Evolutionary conservation across 1,140 invertebrate species (phyloP), one percentile per base, ranked within the genome.

Genomic region (Drosophila mauritiana): DNA sequence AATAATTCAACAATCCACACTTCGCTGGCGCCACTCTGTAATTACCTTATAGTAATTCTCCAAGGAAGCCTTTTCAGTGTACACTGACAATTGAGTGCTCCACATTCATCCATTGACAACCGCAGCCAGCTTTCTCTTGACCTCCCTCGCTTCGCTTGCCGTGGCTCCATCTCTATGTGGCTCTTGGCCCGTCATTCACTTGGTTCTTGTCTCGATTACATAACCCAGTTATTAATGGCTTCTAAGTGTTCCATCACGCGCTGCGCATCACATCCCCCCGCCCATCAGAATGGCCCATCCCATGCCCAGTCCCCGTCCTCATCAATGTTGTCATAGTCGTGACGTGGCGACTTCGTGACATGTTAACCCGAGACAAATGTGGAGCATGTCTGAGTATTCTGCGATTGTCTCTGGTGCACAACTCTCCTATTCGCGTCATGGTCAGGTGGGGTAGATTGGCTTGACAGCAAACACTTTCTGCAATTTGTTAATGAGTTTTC

Each of bases 221-320:
- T 86, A 88, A 86, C 78, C 83, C 79, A 88, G 78, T 86, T 86
- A 86, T 86, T 88, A 86, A 86, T 86, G 82, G 82, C 49, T 82
- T 86, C 57, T 63, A 74, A 75, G 75, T 84, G 73, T 74, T 64
- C 56, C 46, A 58, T 68, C 63, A 62, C 49, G 70, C 49, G 57
- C 42, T 54, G 57, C 42, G 65, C 56, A 43, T 56, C n/a, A 13
- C 37, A 39, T 39, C 12, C 12, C 36, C 36, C 36, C 52, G 11
- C 17, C n/a, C 53, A 12, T 39, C 7, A 49, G n/a, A 37, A 34
- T 39, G 39, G 17, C 48, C 43, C 31, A 22, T 7, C 12, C 42
- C 17, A 49, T 0, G 10, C 12, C 1, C 48, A 15, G 5, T 20
- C 13, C 36, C 12, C 40, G 20, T 45, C 7, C 57, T 42, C 70